Evolutionary conservation across 2,797 vertebrate genomes (phyloP), one percentile per base, ranked within the genome.

Genomic region (Ceryle rudis): DNA sequence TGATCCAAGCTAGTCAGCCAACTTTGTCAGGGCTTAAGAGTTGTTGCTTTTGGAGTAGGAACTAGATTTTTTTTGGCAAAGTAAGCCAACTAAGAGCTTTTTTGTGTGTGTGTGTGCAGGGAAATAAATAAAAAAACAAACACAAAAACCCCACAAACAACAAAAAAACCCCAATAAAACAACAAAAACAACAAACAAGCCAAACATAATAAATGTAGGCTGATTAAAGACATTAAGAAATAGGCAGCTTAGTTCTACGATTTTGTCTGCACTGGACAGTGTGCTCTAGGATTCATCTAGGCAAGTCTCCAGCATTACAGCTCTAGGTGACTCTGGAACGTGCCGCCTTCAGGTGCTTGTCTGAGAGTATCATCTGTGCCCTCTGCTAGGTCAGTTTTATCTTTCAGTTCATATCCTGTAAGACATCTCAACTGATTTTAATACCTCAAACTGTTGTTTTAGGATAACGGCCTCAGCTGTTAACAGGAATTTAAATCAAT

Each of bases 321-420:
- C 9, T 71, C 7, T 51, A 26, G 13, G 47, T 64, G 44, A 6
- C 42, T 54, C n/a, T 44, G n/a, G 15, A 17, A 57, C 71, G 42
- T 3, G 2, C 12, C 3, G 1, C 28, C 10, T 55, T 60, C 15
- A 46, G 6, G 10, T 72, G 20, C 22, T 71, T 79, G 22, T 61
- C 3, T n/a, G n/a, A 66, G 46, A 70, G 33, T 65, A 8, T 25
- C 23, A 0, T 49, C 33, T 67, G 13, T 82, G 62, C 39, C 18
- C n/a, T 79, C n/a, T 55, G 23, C 39, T 64, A 11, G 0, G 0
- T 47, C 54, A 25, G 11, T 66, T 62, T n/a, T 44, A 0, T 70
- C 9, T 57, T 11, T 57, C 11, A 57, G 55, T 57, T 31, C 9
- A 13, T 80, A 13, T 80, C 44, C 7, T 57, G 5, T 41, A 35